Conservation (phyloP, 2,797 vertebrate species). For the Sparidentex hasta region DNA sequence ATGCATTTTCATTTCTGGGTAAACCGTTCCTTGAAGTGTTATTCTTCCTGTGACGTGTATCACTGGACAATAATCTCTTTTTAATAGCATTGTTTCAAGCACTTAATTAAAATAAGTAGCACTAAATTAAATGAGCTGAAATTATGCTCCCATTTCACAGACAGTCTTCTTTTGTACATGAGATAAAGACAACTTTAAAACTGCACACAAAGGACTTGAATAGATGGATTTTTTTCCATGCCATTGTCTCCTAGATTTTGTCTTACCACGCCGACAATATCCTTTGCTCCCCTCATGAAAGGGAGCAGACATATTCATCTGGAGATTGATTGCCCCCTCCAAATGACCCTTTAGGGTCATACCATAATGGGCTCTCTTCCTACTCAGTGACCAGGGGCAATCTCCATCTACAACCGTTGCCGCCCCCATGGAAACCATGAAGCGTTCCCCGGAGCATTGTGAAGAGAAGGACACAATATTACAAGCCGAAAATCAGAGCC, state of each 20-base stretch:
- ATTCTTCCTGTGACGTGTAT: background rate
- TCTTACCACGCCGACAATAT: slow-evolving; percentile 27
- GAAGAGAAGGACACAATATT: slow-evolving; percentile 53
- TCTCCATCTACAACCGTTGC: slow-evolving; percentile 64
- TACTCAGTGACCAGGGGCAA: slow-evolving; percentile 75
- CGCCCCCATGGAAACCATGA: slow-evolving; percentile 52
- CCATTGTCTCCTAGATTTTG: slow-evolving; percentile 8
- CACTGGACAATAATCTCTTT: slow-evolving; percentile 6
- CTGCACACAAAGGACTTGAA: background rate
- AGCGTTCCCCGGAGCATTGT: slow-evolving; percentile 50
- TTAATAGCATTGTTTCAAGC: slow-evolving; percentile 5
- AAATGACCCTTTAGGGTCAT: slow-evolving; percentile 75
- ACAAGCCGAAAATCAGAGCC: slow-evolving; percentile 56
- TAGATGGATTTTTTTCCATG: background rate
- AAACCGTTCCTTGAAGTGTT: no score
- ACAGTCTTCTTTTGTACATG: no score
- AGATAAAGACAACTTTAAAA: background rate
- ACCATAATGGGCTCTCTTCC: slow-evolving; percentile 80
- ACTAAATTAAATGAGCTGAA: background rate
- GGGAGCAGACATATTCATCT: slow-evolving; percentile 70
- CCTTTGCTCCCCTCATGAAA: slow-evolving; percentile 51
- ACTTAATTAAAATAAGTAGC: background rate
- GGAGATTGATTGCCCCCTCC: slow-evolving; percentile 78
- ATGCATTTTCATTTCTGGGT: no score
- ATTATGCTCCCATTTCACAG: background rate